These are phyloP conservation scores for Nemoura dubitans DNA, from an alignment of 2,888 invertebrate species.

Conservation along the genomic window DNA sequence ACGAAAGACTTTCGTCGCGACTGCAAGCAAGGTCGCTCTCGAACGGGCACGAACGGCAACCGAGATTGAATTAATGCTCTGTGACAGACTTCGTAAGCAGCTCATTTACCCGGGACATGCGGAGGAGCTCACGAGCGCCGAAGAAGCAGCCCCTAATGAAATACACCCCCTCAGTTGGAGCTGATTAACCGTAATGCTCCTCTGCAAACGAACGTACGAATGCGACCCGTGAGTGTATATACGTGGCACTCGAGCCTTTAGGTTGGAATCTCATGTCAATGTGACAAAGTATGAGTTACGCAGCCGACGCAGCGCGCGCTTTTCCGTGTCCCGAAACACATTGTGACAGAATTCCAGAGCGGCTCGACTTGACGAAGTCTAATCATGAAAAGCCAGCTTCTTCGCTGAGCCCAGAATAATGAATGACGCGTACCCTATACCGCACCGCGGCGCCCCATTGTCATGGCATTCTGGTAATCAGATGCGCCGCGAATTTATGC, in stretches of 20 bases:
- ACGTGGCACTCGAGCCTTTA: too few relatives aligned
- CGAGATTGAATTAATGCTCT: conserved; percentile 18
- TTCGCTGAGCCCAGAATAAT: not conserved
- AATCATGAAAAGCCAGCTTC: not conserved
- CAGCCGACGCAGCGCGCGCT: not conserved
- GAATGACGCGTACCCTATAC: not conserved
- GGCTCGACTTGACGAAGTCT: not conserved
- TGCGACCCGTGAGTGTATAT: not conserved
- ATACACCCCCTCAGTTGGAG: not conserved
- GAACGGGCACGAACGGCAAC: too few relatives aligned
- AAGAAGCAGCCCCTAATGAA: conserved; percentile 22
- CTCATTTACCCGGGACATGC: conserved; percentile 17
- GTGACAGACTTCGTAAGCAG: conserved; percentile 30
- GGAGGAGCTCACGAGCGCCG: not conserved
- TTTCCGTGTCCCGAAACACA: not conserved
- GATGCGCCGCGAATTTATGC: not conserved
- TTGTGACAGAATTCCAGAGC: not conserved
- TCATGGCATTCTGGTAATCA: not conserved
- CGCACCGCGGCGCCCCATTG: not conserved
- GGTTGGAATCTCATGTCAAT: too few relatives aligned
- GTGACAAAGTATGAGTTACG: too few relatives aligned
- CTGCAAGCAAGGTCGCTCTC: too few relatives aligned
- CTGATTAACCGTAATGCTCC: conserved; percentile 12
- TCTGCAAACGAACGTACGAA: not conserved
- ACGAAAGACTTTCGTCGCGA: not conserved